Evolutionary conservation across 35 echinoderm and acorn worm species (phyloP), one percentile per base, ranked within the genome.

Genomic region (Heliocidaris tuberculata): DNA sequence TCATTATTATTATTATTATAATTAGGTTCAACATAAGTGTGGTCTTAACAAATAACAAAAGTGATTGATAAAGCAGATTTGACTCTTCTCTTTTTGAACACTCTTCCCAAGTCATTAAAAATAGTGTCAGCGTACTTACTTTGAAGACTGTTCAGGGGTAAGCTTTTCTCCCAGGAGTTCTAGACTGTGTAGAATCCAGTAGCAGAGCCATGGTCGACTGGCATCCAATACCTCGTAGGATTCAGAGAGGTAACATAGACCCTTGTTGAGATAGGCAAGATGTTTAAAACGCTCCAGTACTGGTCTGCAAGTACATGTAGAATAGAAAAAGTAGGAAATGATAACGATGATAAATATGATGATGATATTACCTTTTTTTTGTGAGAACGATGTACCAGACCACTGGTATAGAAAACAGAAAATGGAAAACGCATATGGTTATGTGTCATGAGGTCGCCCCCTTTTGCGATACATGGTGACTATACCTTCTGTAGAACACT

Each of bases 181-280:
- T 15, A 99, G 95, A 85, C 95, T 96, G 86, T 99, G 98, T 56
- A 99, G 31, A 10, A 99, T 99, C 98, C 98, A 99, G 85, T 99
- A 99, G 85, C 98, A 99, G 5, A 99, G 78, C 98, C 98, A 99
- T 31, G 98, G 98, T 90, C 96, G 54, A 71, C 96, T 97, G 61
- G 98, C 98, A 96, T 99, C 98, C 59, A 99, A 92, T 35, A 97
- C 96, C 94, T 99, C 97, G 50, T 99, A 99, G 31, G 95, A 88
- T 59, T 97, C 97, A 11, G 98, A 97, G 56, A 99, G 96, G 47
- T 95, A 32, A 17, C 85, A 90, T 30, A 99, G 94, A n/a, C 98
- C 98, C 86, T 99, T 99, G 32, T 95, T 92, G 24, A 99, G 95
- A 93, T 97, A 99, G 32, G 60, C 86, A 30, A 99, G 95, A 86